phyloP scores from a whole-genome alignment of 2,888 invertebrate genomes.

The Muschampia plurimacula region DNA sequence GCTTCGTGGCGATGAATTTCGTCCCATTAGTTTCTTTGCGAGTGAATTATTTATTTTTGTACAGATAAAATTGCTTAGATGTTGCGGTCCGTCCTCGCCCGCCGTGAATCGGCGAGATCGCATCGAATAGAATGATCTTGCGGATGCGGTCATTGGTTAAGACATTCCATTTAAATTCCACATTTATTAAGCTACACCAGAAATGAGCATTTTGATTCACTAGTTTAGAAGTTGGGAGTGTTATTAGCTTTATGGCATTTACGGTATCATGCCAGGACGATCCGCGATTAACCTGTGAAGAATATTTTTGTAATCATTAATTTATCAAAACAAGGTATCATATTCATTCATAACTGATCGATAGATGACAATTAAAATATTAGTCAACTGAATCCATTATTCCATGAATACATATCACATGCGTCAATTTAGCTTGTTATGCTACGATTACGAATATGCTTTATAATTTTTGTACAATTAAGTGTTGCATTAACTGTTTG shows the following conservation, averaged over 20 bases:
- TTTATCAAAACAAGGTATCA: slow-evolving; percentile 46
- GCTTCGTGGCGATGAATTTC: slow-evolving; percentile 27
- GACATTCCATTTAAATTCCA: slow-evolving; percentile 36
- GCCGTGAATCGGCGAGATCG: slow-evolving; percentile 10
- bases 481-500: slow-evolving; percentile 47
- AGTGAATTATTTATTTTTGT: slow-evolving; percentile 75
- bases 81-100: slow-evolving; percentile 23
- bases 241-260: slow-evolving; percentile 1
- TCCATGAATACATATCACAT: slow-evolving; percentile 69
- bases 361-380: slow-evolving; percentile 33
- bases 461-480: slow-evolving; percentile 26
- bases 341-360: slow-evolving; percentile 31
- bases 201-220: slow-evolving; percentile 35
- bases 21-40: slow-evolving; percentile 57
- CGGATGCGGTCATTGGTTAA: slow-evolving; percentile 14
- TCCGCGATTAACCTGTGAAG: slow-evolving; percentile 25
- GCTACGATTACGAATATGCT: slow-evolving; percentile 49
- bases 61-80: slow-evolving; percentile 52
- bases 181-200: slow-evolving; percentile 11
- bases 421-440: slow-evolving; percentile 66
- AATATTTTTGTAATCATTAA: slow-evolving; percentile 46
- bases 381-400: slow-evolving; percentile 36
- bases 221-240: slow-evolving; percentile 14
- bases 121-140: neutral
- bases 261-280: slow-evolving; percentile 16